Conservation (phyloP, 1,140 invertebrate genomes). For the Acyrthosiphon pisum region DNA sequence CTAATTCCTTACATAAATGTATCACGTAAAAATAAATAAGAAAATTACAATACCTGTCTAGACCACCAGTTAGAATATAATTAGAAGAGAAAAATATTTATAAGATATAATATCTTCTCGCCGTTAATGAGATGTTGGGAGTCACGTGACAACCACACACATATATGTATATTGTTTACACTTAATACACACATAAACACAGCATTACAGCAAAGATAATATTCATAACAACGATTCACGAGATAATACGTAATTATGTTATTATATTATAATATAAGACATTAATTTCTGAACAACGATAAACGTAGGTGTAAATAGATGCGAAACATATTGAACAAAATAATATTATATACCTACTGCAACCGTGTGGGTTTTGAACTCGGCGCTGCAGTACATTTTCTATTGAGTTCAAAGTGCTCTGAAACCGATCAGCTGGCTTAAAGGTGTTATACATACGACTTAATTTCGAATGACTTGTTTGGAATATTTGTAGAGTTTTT, state of each 20-base stretch:
- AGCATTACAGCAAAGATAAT: background rate
- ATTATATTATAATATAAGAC: background rate
- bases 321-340: background rate
- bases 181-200: background rate
- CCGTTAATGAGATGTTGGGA: background rate
- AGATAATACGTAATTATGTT: background rate
- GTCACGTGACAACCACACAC: background rate
- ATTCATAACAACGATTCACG: background rate
- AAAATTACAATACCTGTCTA: background rate
- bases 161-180: background rate
- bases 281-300: background rate
- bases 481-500: background rate
- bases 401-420: background rate
- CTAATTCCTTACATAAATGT: background rate
- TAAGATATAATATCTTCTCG: background rate
- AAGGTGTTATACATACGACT: background rate
- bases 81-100: background rate
- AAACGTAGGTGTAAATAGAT: background rate
- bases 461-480: background rate
- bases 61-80: background rate
- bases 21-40: background rate
- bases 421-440: background rate
- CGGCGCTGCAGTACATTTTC: background rate
- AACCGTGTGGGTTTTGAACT: background rate
- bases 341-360: background rate